A percentile compares a stretch with the other conserved stretches of the same genome.
Conservation (phyloP, 2,113 vertebrate species). For the Sterrhoptilus dennistouni region DNA sequence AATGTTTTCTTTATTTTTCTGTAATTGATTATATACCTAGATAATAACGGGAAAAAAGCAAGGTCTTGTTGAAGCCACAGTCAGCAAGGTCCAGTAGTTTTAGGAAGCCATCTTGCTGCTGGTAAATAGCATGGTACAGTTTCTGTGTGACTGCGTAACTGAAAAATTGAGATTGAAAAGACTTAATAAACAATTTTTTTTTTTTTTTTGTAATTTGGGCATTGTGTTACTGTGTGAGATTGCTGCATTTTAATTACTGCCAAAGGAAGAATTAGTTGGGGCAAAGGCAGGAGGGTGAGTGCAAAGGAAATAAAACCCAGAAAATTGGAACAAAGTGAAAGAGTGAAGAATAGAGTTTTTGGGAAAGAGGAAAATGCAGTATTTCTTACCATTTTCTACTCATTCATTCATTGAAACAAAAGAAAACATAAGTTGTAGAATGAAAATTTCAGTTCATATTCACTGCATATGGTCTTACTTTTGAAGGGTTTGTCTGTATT, state of each 20-base stretch:
- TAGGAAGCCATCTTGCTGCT: not conserved
- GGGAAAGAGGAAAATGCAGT: not conserved
- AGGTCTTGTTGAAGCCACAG: not conserved
- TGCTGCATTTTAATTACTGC: not conserved
- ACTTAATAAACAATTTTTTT: not conserved
- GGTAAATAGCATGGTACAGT: not conserved
- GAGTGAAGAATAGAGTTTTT: not conserved
- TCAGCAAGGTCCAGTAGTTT: not conserved
- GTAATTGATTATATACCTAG: not conserved
- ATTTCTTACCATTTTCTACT: not conserved
- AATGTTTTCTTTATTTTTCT: not conserved
- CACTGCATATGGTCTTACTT: not conserved
- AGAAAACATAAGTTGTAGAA: not conserved
- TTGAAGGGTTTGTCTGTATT: not conserved
- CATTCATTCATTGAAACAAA: rapidly evolving
- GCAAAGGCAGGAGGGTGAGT: not conserved
- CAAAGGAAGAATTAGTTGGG: not conserved
- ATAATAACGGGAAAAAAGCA: not conserved
- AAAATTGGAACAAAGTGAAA: not conserved
- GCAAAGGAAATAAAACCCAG: not conserved
- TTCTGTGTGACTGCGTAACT: not conserved
- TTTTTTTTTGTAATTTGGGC: not conserved
- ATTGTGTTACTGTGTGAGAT: not conserved
- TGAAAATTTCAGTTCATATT: not conserved
- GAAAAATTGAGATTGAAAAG: not conserved